phyloP scores from a whole-genome alignment of 2,797 vertebrate species.

The Sandelia bainsii region DNA sequence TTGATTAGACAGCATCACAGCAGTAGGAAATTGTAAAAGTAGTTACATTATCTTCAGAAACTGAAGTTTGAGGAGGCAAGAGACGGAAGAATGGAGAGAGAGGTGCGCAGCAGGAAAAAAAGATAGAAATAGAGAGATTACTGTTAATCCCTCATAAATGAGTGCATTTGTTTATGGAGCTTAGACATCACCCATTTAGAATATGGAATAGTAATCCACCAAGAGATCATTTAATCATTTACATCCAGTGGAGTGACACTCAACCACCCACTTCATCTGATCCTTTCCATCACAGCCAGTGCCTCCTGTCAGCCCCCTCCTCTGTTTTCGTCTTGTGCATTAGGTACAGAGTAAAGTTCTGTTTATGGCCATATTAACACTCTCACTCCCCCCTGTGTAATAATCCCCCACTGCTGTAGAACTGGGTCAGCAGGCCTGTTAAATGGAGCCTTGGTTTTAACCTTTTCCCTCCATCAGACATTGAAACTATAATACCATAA shows the following conservation, averaged over 20 bases:
- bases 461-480: slow-evolving; percentile 58
- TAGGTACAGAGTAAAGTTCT: slow-evolving; percentile 52
- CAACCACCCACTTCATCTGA: slow-evolving; percentile 53
- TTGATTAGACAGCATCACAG: background rate
- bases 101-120: slow-evolving; percentile 47
- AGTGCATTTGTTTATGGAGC: slow-evolving; percentile 89
- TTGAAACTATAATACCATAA: slow-evolving; percentile 56
- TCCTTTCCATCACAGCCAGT: slow-evolving; percentile 73
- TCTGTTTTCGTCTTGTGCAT: slow-evolving; percentile 55
- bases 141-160: slow-evolving; percentile 86
- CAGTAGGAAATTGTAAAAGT: slow-evolving; percentile 25
- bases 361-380: slow-evolving; percentile 78
- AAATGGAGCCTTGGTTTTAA: slow-evolving; percentile 78
- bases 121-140: slow-evolving; percentile 86
- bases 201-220: slow-evolving; percentile 88
- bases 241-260: slow-evolving; percentile 62
- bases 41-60: slow-evolving; percentile 41
- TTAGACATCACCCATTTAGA: slow-evolving; percentile 88
- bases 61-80: slow-evolving; percentile 45
- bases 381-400: slow-evolving; percentile 72
- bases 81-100: slow-evolving; percentile 40
- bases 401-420: slow-evolving; percentile 73
- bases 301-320: slow-evolving; percentile 37
- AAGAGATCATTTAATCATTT: slow-evolving; percentile 84
- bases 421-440: slow-evolving; percentile 70